Conservation (phyloP, 2,888 invertebrate species). For the Drosophila gaucha region DNA sequence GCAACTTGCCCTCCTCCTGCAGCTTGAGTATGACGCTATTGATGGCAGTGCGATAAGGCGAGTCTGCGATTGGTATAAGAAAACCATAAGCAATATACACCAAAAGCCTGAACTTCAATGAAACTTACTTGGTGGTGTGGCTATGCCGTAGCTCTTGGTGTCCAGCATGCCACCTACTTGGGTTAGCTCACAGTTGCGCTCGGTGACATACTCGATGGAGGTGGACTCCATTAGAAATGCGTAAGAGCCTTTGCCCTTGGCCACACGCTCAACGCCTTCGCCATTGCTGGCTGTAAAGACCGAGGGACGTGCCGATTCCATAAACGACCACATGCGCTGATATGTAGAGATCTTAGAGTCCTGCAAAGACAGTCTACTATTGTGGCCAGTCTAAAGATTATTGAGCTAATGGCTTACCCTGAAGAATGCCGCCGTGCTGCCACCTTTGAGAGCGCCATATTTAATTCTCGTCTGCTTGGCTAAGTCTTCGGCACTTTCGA, state of each 20-base stretch:
- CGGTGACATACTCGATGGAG: slow-evolving; percentile 96
- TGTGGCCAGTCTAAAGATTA: not conserved
- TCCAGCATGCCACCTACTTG: slow-evolving; percentile 97
- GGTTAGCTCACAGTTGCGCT: slow-evolving; percentile 94
- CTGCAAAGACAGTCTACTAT: slow-evolving; percentile 84
- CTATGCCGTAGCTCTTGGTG: slow-evolving; percentile 98
- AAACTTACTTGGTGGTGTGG: slow-evolving; percentile 94
- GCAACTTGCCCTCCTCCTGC: slow-evolving; percentile 97
- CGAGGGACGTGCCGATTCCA: slow-evolving; percentile 94
- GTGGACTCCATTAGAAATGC: slow-evolving; percentile 99
- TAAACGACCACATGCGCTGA: slow-evolving; percentile 97
- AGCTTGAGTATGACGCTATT: slow-evolving; percentile 97
- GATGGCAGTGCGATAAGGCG: slow-evolving; percentile 96
- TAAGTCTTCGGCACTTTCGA: slow-evolving; percentile 97
- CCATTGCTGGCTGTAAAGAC: slow-evolving; percentile 94
- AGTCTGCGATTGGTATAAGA: slow-evolving; percentile 87
- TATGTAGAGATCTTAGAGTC: slow-evolving; percentile 97
- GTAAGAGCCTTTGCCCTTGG: slow-evolving; percentile 92
- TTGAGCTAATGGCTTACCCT: slow-evolving; percentile 86
- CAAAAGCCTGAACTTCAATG: not conserved
- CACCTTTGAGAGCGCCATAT: slow-evolving; percentile 96
- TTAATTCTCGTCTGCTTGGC: slow-evolving; percentile 98
- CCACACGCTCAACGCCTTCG: slow-evolving; percentile 96
- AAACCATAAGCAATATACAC: not conserved
- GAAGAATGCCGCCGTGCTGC: slow-evolving; percentile 97